phyloP scores from a whole-genome alignment of 2,888 invertebrate species.

The Athrips mouffetella region DNA sequence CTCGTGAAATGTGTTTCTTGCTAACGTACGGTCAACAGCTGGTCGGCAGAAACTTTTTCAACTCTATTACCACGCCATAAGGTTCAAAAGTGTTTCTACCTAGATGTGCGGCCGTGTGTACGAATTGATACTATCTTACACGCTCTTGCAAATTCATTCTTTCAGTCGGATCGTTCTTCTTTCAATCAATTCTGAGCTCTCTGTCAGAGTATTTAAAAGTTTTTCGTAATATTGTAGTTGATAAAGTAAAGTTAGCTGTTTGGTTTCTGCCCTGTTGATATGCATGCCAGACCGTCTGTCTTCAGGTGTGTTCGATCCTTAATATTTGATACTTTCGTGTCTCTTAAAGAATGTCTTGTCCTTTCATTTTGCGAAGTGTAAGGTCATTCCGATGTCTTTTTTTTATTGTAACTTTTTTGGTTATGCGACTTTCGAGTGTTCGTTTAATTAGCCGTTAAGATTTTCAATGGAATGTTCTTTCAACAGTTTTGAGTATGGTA shows the following conservation, averaged over 20 bases:
- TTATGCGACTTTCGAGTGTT: constrained; percentile 4
- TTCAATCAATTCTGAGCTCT: constrained; percentile 39
- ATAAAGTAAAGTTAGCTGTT: constrained; percentile 25
- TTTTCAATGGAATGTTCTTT: constrained; percentile 2
- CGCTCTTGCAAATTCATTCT: constrained; percentile 51
- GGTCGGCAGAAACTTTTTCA: too few relatives aligned
- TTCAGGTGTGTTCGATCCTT: constrained; percentile 72
- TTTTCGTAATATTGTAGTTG: constrained; percentile 17
- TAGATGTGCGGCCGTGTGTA: too few relatives aligned
- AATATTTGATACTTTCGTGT: constrained; percentile 78
- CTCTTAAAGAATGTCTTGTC: constrained; percentile 46
- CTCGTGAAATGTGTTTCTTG: constrained; percentile 77
- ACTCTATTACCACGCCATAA: too few relatives aligned
- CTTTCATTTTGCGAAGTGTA: constrained; percentile 43
- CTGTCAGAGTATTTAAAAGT: constrained; percentile 21
- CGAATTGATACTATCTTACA: constrained; percentile 65
- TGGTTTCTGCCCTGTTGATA: constrained; percentile 59
- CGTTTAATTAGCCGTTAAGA: constrained; percentile 10
- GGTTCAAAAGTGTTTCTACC: too few relatives aligned
- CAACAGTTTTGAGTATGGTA: constrained; percentile 11
- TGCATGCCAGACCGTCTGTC: constrained; percentile 66
- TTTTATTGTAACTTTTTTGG: constrained; percentile 14
- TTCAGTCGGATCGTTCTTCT: constrained; percentile 22
- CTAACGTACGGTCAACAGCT: too few relatives aligned
- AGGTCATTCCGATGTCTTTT: constrained; percentile 38